Evolutionary conservation across 92 coral and sea anemone species (phyloP), one percentile per base, ranked within the genome.

Genomic region (Pocillopora grandis): DNA sequence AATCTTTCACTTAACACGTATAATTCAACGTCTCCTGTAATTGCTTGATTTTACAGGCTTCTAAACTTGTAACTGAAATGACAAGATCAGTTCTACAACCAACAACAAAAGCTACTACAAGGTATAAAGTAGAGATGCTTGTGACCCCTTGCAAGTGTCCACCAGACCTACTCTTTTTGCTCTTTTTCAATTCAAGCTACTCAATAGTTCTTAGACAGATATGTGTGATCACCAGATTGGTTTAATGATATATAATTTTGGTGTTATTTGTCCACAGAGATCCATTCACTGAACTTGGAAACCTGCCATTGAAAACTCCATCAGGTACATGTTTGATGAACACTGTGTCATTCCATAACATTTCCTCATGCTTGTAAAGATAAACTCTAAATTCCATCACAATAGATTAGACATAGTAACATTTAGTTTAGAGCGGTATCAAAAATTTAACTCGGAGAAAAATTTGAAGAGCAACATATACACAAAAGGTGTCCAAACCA

Each of bases 31-130:
- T 42, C 52, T 7, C 52, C 0, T 42, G 27, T 7, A 2, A 58
- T 42, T 65, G 19, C 35, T 79, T 82, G 71, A 42, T 35, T 66
- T 71, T 58, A 18, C 36, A 92, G 95, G 92, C 92, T 56, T 90
- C 93, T 21, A 83, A 92, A 52, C 75, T 88, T 85, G 84, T 89
- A 23, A 80, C 88, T 52, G 93, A 85, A 64, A 75, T 92, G 84
- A 77, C 92, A 20, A 85, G 87, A 71, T 82, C 93, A 59, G 87
- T 92, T 71, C 68, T 92, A 16, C 87, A 90, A 64, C 71, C 90
- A 55, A 77, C 90, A 58, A 19, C 85, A 0, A 80, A 62, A 49
- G 5, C 36, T 23, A 64, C 64, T 31, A 23, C 20, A 52, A 83
- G 86, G 86, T 71, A 57, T 23, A 37, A 31, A 64, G 20, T n/a